These are phyloP conservation scores for Brachyrhaphis roseni DNA, from an alignment of 2,797 vertebrate genomes.

Conservation along the genomic window DNA sequence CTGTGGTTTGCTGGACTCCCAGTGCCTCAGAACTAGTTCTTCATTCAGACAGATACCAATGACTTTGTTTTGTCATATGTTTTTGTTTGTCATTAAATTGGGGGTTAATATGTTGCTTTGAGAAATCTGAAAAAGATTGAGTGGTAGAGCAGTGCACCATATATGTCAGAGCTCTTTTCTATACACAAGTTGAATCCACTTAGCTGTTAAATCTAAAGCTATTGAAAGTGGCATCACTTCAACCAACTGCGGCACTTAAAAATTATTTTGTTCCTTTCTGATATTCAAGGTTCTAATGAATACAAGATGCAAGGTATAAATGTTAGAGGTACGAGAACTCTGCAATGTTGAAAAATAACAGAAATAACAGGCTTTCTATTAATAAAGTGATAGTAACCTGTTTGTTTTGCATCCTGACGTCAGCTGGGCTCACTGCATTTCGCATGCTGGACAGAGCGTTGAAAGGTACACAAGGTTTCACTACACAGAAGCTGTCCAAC, in stretches of 20 bases:
- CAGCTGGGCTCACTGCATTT: neutral
- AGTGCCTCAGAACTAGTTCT: neutral
- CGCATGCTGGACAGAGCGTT: neutral
- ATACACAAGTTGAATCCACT: neutral
- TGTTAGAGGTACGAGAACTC: too few relatives aligned
- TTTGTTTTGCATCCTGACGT: neutral
- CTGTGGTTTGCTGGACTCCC: neutral
- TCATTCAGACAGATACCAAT: neutral
- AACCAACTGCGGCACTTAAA: neutral
- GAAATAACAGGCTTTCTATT: neutral
- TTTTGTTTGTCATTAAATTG: neutral
- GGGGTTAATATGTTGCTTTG: neutral
- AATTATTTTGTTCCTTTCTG: neutral
- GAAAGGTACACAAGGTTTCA: neutral
- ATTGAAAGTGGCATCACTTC: neutral
- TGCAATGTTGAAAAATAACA: too few relatives aligned
- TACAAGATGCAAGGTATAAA: neutral
- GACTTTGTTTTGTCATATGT: neutral
- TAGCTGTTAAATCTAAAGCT: neutral
- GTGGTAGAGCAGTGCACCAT: neutral
- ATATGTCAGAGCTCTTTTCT: neutral
- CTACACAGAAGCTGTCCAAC: neutral
- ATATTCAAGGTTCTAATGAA: neutral
- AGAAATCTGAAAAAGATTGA: neutral
- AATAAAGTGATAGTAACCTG: neutral